Percentiles rank a stretch among this genome's conserved stretches.
phyloP scores from a whole-genome alignment of 1,140 invertebrate genomes.

The Linepithema humile region DNA sequence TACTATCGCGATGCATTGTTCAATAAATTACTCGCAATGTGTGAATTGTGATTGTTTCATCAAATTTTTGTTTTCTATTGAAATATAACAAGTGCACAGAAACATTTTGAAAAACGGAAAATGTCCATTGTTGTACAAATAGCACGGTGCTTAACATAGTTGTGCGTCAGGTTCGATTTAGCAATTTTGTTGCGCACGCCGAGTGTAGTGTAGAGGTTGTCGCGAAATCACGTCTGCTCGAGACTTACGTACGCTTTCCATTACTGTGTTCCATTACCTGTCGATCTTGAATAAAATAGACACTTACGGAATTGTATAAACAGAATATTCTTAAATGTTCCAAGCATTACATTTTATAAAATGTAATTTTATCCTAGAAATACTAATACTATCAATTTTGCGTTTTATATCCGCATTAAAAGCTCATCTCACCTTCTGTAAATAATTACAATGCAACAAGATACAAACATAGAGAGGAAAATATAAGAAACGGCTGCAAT shows the following conservation, averaged over 20 bases:
- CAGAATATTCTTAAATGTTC: not conserved
- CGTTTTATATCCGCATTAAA: too few species aligned
- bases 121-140: not conserved
- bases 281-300: not conserved
- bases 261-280: not conserved
- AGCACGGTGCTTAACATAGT: not conserved
- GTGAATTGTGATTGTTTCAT: constrained; percentile 13
- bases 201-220: not conserved
- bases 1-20: not conserved
- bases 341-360: too few species aligned
- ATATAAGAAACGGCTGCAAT: not conserved
- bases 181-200: not conserved
- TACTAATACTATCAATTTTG: too few species aligned
- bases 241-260: not conserved
- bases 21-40: not conserved
- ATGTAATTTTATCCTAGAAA: too few species aligned
- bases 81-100: not conserved
- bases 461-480: not conserved
- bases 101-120: not conserved
- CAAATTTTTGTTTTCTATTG: not conserved
- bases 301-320: not conserved
- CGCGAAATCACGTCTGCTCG: not conserved
- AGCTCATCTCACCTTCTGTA: too few species aligned
- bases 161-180: constrained; percentile 4
- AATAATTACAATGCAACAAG: too few species aligned